Base-by-base conservation (phyloP, 2,888 invertebrate genomes). In the Mythimna ferrago region DNA sequence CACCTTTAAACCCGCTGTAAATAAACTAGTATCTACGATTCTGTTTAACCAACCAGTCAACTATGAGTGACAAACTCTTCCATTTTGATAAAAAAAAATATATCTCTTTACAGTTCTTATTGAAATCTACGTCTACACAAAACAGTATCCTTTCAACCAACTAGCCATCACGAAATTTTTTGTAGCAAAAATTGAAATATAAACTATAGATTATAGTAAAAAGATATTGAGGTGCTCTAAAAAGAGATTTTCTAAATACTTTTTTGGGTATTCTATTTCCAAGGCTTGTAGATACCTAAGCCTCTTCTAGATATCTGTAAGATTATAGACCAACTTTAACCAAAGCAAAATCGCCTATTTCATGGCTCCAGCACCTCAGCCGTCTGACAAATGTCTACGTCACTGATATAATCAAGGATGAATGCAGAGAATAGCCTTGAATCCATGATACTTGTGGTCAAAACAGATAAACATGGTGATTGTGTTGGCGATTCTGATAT, bases 391-490 rank as follows among this genome's bases (percentile, higher is more conserved):
- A 89, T 86, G 83, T 87, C 85, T 86, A 86, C 87, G 85, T 86
- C 80, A 86, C 83, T 86, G 91, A 91, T 91, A 90, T 86, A 77
- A 92, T 93, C 90, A 81, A 82, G 64, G 76, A 82, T 72, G 78
- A 83, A 76, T 62, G 71, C 73, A 74, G 76, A 87, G 87, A 87
- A 89, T 85, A 65, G 60, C 68, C 85, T 87, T 84, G 81, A 83
- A 64, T 56, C 66, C 85, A 87, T 84, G 82, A 85, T 84, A 88
- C 83, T 84, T 91, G 93, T 88, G 94, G 94, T 94, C 92, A 91
- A 90, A 92, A 91, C 89, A 90, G 85, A 87, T 89, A 92, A 93
- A 93, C 89, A 92, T 86, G 70, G 82, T 73, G 82, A 87, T 81
- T 82, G 80, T 86, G 66, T 71, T 67, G 76, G 81, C 71, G 81